Conservation (phyloP, 2,888 invertebrate genomes). For the Ormyrus nitidulus region DNA sequence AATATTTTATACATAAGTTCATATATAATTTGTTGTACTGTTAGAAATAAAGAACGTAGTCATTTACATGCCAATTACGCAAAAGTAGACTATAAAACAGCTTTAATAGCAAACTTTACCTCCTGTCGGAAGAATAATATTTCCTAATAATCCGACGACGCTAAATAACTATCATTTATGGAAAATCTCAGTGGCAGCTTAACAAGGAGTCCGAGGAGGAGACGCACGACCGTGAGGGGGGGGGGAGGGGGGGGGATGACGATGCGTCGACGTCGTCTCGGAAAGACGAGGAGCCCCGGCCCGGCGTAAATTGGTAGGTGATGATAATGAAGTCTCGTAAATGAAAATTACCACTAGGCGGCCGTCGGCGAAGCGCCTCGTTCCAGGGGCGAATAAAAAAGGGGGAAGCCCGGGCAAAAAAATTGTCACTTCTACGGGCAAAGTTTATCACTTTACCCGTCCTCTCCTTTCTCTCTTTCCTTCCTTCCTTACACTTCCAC, state of each 20-base stretch:
- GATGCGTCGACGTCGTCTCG: too few species aligned
- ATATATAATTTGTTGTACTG: too few species aligned
- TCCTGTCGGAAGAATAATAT: background rate
- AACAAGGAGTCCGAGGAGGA: background rate
- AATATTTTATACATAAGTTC: too few species aligned
- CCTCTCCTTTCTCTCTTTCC: conserved; percentile 48
- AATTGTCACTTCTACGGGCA: conserved; percentile 58
- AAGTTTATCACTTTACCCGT: conserved; percentile 67
- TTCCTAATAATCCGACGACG: background rate
- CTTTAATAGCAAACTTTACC: too few species aligned
- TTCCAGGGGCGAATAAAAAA: conserved; percentile 13
- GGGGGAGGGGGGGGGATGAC: too few species aligned
- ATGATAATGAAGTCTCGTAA: conserved; percentile 62
- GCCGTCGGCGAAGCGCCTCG: conserved; percentile 5
- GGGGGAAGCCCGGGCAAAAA: conserved; percentile 48
- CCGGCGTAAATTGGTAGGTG: too few species aligned
- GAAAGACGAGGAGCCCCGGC: too few species aligned
- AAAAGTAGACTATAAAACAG: too few species aligned
- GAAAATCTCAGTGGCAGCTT: conserved; percentile 10
- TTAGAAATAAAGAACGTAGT: too few species aligned
- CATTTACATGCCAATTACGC: too few species aligned
- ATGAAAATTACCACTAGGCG: conserved; percentile 63
- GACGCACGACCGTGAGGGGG: too few species aligned
- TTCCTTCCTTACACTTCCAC: conserved; percentile 10
- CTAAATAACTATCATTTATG: background rate